Evolutionary conservation across 2,888 invertebrate species (phyloP).

Genomic region (Microctonus aethiopoides): DNA sequence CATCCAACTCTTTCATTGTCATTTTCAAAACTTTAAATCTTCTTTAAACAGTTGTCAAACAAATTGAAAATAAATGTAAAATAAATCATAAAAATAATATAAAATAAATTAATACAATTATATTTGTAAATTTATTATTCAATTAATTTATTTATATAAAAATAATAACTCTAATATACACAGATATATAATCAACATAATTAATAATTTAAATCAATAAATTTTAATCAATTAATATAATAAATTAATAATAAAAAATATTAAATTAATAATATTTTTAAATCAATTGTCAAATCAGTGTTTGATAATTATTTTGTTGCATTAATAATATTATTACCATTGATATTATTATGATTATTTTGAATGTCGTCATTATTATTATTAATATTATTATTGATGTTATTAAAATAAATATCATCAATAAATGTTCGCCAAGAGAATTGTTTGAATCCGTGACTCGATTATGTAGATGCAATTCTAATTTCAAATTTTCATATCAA

Average conservation of each 20-base stretch:
- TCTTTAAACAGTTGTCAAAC: not conserved
- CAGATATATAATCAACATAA: not conserved
- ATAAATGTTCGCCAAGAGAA: not conserved
- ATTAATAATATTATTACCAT: not conserved
- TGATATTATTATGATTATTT: not conserved
- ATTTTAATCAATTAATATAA: no score
- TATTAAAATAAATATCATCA: not conserved
- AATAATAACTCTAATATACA: not conserved
- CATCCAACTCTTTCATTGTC: not conserved
- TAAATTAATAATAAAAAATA: no score
- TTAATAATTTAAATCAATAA: not conserved
- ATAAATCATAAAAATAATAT: not conserved
- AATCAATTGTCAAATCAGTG: no score
- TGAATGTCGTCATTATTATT: not conserved
- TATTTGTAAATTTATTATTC: no score
- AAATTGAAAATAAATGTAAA: not conserved
- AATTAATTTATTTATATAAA: not conserved
- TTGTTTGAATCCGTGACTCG: conserved; percentile 9
- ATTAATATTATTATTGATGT: not conserved
- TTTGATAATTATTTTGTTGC: not conserved
- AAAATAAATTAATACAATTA: no score
- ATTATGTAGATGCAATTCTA: conserved; percentile 5
- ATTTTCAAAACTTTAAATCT: not conserved
- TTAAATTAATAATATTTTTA: no score
- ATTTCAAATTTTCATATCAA: not conserved